Conservation (phyloP, 2,888 invertebrate species). For the Tortricodes alternella region DNA sequence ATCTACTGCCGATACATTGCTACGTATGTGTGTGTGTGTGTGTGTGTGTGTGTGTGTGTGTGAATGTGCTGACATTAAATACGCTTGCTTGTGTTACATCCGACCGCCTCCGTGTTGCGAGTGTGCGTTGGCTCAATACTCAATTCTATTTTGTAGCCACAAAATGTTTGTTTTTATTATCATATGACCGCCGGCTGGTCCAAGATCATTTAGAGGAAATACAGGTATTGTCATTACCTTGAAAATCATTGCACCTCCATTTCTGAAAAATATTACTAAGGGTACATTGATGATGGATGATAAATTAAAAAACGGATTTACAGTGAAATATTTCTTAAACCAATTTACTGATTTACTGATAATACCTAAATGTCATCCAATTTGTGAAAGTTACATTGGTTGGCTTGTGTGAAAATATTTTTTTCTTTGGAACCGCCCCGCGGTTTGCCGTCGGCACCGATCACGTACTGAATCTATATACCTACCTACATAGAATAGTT, state of each 20-base stretch:
- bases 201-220: constrained; percentile 47
- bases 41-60: constrained; percentile 59
- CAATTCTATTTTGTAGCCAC: constrained; percentile 78
- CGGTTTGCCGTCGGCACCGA: not conserved
- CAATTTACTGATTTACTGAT: no score
- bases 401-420: not conserved
- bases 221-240: constrained; percentile 19
- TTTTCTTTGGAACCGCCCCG: not conserved
- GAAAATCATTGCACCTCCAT: not conserved
- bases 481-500: no score
- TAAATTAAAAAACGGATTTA: no score
- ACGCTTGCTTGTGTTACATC: constrained; percentile 70
- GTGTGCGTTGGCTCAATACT: constrained; percentile 79
- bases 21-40: constrained; percentile 53
- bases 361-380: not conserved
- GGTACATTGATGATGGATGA: no score
- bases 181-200: constrained; percentile 71
- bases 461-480: no score
- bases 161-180: constrained; percentile 82
- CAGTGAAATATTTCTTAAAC: no score
- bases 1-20: constrained; percentile 55
- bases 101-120: constrained; percentile 63
- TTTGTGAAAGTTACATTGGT: not conserved
- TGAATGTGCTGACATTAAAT: constrained; percentile 42
- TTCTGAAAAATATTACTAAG: not conserved